Evolutionary conservation across 2,888 invertebrate species (phyloP).

Genomic region (Laothoe populi): DNA sequence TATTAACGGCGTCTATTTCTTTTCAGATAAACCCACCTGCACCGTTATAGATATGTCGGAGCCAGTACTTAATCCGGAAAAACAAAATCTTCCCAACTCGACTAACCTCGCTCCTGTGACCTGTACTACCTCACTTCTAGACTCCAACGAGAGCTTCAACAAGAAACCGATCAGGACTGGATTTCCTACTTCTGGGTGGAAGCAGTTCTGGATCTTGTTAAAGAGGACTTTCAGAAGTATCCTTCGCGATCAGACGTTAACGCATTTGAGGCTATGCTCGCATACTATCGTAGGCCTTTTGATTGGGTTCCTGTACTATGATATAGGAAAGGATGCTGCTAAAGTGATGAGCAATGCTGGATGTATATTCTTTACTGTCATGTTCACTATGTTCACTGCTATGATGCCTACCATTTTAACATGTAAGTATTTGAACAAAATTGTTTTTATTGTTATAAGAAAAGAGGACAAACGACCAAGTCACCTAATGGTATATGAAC

Average conservation of each 20-base stretch:
- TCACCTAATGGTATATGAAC: too few species aligned
- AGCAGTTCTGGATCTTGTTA: conserved; percentile 94
- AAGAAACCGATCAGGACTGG: conserved; percentile 87
- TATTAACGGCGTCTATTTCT: too few species aligned
- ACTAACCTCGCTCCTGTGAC: conserved; percentile 83
- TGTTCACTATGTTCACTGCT: conserved; percentile 98
- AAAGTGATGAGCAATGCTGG: conserved; percentile 98
- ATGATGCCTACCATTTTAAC: conserved; percentile 99
- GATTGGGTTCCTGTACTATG: conserved; percentile 96
- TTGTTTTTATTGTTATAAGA: background rate
- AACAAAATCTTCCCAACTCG: conserved; percentile 65
- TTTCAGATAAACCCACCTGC: conserved; percentile 82
- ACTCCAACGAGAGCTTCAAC: conserved; percentile 89
- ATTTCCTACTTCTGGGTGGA: conserved; percentile 92
- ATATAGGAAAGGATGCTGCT: conserved; percentile 96
- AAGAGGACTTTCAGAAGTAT: conserved; percentile 93
- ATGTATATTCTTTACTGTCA: conserved; percentile 97
- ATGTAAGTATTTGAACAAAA: conserved; percentile 88
- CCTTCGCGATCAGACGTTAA: conserved; percentile 94
- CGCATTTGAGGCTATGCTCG: conserved; percentile 93
- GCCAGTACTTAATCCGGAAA: conserved; percentile 65
- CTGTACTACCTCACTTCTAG: conserved; percentile 89
- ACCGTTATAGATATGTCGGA: conserved; percentile 83
- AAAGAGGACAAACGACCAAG: background rate
- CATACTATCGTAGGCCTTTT: conserved; percentile 95